A percentile compares a stretch with the other conserved stretches of the same genome.
Conservation (phyloP, 2,888 invertebrate species). For the Silvanus unidentatus region DNA sequence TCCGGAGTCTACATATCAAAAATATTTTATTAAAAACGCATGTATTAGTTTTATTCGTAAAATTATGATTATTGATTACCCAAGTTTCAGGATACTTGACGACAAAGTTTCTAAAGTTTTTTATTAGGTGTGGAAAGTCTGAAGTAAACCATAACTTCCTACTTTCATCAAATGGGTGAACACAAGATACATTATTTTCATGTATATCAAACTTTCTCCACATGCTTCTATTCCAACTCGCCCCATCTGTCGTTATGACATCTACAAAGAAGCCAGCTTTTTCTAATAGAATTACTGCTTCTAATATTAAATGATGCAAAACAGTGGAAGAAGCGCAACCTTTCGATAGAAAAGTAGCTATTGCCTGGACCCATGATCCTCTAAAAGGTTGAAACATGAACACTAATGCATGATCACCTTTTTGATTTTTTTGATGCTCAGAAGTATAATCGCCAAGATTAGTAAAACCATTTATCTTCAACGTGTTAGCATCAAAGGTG, state of each 20-base stretch:
- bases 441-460: constrained; percentile 26
- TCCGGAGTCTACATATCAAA: constrained; percentile 7
- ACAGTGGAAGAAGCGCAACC: constrained; percentile 16
- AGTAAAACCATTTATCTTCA: constrained; percentile 20
- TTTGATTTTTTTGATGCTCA: constrained; percentile 9
- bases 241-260: constrained; percentile 23
- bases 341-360: constrained; percentile 26
- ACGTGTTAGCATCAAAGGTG: constrained; percentile 16
- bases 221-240: constrained; percentile 25
- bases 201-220: constrained; percentile 21
- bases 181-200: constrained; percentile 17
- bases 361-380: constrained; percentile 24
- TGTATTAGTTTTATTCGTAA: no score
- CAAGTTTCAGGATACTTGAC: not conserved
- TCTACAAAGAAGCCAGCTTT: constrained; percentile 19
- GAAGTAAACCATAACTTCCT: constrained; percentile 23
- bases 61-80: not conserved
- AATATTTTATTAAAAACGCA: no score
- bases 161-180: constrained; percentile 17
- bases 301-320: constrained; percentile 21
- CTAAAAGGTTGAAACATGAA: constrained; percentile 24
- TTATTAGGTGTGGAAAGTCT: constrained; percentile 25
- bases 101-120: constrained; percentile 17
- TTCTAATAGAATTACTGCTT: constrained; percentile 21
- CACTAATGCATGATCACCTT: constrained; percentile 27